Base-by-base conservation (phyloP, 2,113 vertebrate species). In the Nibea coibor region DNA sequence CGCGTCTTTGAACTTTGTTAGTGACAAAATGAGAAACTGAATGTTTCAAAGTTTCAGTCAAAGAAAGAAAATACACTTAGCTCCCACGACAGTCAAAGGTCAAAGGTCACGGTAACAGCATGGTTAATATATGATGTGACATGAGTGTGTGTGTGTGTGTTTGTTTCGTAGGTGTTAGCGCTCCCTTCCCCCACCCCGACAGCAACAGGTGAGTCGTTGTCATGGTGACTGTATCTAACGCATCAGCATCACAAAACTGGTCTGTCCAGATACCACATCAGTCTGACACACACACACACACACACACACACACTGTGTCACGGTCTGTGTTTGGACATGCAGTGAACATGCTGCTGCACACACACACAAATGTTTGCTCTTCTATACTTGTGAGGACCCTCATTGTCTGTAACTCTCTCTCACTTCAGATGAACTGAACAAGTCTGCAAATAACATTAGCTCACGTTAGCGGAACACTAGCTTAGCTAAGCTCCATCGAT, bases 181-280 rank as follows among this genome's bases (percentile, higher is more conserved):
- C 2, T 31, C 56, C n/a, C 58, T 17, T 19, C 63, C 80, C 66
- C 75, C 63, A 8, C 1, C 35, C 67, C 5, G 10, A 58, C 81
- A 73, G 65, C 45, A 65, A 77, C 76, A 82, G 76, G 83, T 75
- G 65, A 84, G 83, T n/a, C 4, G 26, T 84, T 1, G 59, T 67
- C 79, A 78, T 82, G 79, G 70, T 69, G 66, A 86, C 85, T 26
- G 85, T 75, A 84, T 82, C 84, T 85, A 47, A 61, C 19, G 58
- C 58, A 82, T 88, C 83, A 88, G 77, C 87, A 87, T 90, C 87
- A 86, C 80, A 84, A 77, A 88, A 89, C 87, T 70, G 86, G 89
- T 86, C 61, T 22, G 66, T 80, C 81, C 63, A 81, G 82, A 82
- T 84, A 51, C 67, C 66, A 47, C 62, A 72, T 72, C 58, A 67